These are phyloP conservation scores for Goniozus legneri DNA, from an alignment of 1,140 invertebrate genomes.

Conservation along the genomic window DNA sequence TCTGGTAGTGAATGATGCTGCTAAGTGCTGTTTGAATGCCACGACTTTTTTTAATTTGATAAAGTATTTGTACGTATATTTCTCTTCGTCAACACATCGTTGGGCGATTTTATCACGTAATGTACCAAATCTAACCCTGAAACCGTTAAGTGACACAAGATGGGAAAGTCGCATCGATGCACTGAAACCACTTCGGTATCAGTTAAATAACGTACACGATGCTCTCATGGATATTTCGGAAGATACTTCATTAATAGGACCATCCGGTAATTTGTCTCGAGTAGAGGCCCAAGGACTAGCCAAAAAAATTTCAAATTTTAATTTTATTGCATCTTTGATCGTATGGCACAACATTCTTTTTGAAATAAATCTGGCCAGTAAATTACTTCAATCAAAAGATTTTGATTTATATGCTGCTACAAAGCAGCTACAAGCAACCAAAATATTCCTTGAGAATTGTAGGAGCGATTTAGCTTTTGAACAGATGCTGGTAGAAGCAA, in stretches of 20 bases:
- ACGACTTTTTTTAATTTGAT: constrained; percentile 11
- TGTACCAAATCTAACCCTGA: constrained; percentile 4
- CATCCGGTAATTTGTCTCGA: neutral
- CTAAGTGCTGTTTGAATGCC: neutral
- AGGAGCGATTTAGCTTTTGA: constrained; percentile 8
- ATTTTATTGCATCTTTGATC: constrained; percentile 10
- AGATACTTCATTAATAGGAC: neutral
- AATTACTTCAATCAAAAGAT: constrained; percentile 6
- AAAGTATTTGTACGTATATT: constrained; percentile 4
- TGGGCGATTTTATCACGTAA: neutral
- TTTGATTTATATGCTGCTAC: constrained; percentile 8
- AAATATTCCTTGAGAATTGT: constrained; percentile 2
- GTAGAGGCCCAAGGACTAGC: constrained; percentile 7
- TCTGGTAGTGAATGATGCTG: constrained; percentile 11
- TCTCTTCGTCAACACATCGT: constrained; percentile 1
- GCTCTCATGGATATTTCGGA: neutral
- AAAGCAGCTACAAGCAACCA: neutral
- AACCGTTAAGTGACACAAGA: constrained; percentile 8
- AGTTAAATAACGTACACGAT: constrained; percentile 10
- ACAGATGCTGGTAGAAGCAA: constrained; percentile 3
- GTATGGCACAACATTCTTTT: constrained; percentile 10
- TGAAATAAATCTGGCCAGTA: constrained; percentile 12
- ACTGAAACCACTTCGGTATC: constrained; percentile 4
- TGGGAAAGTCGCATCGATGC: constrained; percentile 16
- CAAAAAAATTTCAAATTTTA: constrained; percentile 7